Evolutionary conservation across 2,888 invertebrate species (phyloP).

Genomic region (Hybos culiciformis): DNA sequence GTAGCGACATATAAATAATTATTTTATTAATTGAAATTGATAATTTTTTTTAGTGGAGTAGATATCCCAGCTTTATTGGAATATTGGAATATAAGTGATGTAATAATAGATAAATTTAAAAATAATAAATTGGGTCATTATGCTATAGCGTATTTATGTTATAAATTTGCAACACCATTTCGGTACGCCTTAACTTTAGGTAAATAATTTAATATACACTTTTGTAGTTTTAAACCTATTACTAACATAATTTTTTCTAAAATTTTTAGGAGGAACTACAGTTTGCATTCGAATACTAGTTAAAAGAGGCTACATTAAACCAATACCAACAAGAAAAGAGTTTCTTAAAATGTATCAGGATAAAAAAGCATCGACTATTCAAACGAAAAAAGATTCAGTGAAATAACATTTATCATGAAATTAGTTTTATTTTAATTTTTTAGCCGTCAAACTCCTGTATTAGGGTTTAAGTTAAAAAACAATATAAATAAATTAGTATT

Average conservation of each 20-base stretch:
- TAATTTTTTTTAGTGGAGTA: constrained; percentile 58
- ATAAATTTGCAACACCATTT: constrained; percentile 83
- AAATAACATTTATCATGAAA: not conserved
- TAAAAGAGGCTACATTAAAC: constrained; percentile 67
- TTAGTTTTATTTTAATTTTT: too few species aligned
- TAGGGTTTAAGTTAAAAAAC: too few species aligned
- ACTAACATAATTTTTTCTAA: not conserved
- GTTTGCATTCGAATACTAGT: constrained; percentile 68
- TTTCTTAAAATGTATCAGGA: constrained; percentile 31
- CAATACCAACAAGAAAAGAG: constrained; percentile 57
- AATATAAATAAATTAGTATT: too few species aligned
- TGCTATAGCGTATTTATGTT: constrained; percentile 81
- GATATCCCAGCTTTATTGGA: constrained; percentile 73
- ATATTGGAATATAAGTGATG: constrained; percentile 62
- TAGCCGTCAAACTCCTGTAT: too few species aligned
- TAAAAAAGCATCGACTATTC: too few species aligned
- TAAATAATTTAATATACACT: constrained; percentile 27
- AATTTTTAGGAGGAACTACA: constrained; percentile 63
- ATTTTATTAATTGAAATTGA: not conserved
- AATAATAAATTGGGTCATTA: constrained; percentile 75
- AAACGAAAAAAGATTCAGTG: not conserved
- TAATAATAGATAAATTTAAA: constrained; percentile 57
- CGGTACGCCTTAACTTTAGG: constrained; percentile 87
- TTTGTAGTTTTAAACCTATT: not conserved
- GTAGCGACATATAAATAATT: not conserved